Percentiles rank a stretch among this genome's conserved stretches.
Conservation (phyloP, 2,113 vertebrate species). For the Pyxicephalus adspersus region DNA sequence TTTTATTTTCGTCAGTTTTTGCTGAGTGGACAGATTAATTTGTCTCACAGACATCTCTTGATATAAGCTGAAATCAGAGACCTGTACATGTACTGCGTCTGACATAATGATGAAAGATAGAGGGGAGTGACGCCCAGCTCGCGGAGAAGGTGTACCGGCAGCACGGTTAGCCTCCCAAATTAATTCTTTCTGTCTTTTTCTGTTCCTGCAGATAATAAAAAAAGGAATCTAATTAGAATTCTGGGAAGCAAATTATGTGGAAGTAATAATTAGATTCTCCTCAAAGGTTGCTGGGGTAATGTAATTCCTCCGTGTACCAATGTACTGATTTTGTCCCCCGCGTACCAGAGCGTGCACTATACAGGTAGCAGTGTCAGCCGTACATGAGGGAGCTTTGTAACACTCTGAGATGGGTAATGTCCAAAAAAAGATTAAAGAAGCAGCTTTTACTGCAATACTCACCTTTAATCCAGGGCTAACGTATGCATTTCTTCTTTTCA, state of each 20-base stretch:
- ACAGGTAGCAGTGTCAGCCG: too few relatives aligned
- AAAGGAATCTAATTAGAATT: conserved; percentile 53
- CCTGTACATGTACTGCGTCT: conserved; percentile 19
- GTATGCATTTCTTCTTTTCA: too few relatives aligned
- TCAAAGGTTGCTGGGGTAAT: conserved; percentile 47
- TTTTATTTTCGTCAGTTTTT: too few relatives aligned
- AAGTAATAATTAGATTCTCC: conserved; percentile 53
- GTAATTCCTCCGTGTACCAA: conserved; percentile 4
- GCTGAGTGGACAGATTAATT: conserved; percentile 29
- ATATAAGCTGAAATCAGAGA: conserved; percentile 52
- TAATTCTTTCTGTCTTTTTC: conserved; percentile 44
- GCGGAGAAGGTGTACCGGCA: not conserved
- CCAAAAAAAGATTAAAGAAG: too few relatives aligned
- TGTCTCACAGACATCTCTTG: conserved; percentile 46
- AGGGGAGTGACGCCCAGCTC: not conserved
- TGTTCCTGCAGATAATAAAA: conserved; percentile 26
- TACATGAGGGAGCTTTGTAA: too few relatives aligned
- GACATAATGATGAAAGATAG: conserved; percentile 53
- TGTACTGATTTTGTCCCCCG: not conserved
- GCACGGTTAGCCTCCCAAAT: conserved; percentile 44
- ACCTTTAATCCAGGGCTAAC: too few relatives aligned
- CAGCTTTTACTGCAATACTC: too few relatives aligned
- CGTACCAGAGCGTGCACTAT: too few relatives aligned
- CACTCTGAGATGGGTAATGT: too few relatives aligned
- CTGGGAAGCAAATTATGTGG: conserved; percentile 52